Conservation (phyloP, 2,113 vertebrate genomes). For the Pomatorhinus ruficollis region DNA sequence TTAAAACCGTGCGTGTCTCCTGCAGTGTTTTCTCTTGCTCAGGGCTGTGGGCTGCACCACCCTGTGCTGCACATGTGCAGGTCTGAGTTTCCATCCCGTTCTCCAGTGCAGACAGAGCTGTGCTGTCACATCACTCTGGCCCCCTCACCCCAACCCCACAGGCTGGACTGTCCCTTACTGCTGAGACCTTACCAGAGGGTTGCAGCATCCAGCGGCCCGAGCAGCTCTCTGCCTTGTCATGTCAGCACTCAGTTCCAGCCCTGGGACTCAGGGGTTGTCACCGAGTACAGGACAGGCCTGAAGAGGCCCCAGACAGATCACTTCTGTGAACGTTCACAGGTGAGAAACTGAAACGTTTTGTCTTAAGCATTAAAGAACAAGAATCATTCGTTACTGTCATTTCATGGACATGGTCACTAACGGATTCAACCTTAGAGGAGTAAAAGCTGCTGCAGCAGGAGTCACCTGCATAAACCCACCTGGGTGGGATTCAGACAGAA, state of each 20-base stretch:
- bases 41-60: neutral
- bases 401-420: neutral
- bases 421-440: neutral
- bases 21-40: neutral
- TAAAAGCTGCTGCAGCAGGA: neutral
- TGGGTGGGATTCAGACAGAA: neutral
- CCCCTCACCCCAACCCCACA: rapidly evolving
- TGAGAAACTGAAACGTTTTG: neutral
- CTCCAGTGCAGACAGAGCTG: neutral
- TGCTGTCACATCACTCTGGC: neutral
- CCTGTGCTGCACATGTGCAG: neutral
- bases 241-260: neutral
- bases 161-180: neutral
- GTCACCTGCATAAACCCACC: neutral
- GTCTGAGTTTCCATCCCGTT: neutral
- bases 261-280: neutral
- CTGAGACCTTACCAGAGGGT: neutral
- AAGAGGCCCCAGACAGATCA: neutral
- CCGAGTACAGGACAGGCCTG: neutral
- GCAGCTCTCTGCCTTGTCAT: neutral
- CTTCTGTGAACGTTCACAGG: neutral
- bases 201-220: neutral
- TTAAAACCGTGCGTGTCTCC: neutral
- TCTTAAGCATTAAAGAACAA: neutral
- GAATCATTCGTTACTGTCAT: too few species aligned